These are phyloP conservation scores for Ephialtes manifestator DNA, from an alignment of 2,888 invertebrate species.

Conservation along the genomic window DNA sequence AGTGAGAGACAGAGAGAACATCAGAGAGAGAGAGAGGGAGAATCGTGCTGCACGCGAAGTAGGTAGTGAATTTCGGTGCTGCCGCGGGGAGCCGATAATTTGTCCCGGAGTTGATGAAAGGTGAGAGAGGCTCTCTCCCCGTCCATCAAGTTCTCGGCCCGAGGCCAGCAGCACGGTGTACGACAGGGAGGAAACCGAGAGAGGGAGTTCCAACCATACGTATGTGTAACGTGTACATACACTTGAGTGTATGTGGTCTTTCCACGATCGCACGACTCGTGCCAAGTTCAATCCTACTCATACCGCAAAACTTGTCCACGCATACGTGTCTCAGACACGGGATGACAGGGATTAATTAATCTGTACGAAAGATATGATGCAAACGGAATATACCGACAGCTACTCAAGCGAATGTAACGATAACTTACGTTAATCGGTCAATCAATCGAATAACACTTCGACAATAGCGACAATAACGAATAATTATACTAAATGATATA, in stretches of 20 bases:
- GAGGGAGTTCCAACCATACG: background rate
- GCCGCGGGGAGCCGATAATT: constrained; percentile 63
- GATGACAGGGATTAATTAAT: constrained; percentile 11
- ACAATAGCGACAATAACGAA: no score
- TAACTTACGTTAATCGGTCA: background rate
- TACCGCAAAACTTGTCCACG: background rate
- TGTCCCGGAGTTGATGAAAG: constrained; percentile 65
- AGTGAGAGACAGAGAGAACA: background rate
- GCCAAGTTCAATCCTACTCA: background rate
- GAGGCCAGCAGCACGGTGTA: background rate
- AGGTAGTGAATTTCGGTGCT: constrained; percentile 44
- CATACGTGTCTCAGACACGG: background rate
- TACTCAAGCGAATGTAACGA: background rate
- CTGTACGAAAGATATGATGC: background rate
- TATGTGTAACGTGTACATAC: no score
- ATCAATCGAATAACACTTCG: background rate
- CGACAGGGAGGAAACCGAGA: background rate
- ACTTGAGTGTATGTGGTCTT: no score
- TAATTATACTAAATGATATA: no score
- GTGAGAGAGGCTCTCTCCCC: constrained; percentile 45
- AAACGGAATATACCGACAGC: background rate
- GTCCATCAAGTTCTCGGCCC: constrained; percentile 52
- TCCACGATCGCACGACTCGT: background rate
- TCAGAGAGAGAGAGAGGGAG: background rate
- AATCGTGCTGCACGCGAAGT: constrained; percentile 52